Base-by-base conservation (phyloP, 2,888 invertebrate species). In the Schizaphis graminum region DNA sequence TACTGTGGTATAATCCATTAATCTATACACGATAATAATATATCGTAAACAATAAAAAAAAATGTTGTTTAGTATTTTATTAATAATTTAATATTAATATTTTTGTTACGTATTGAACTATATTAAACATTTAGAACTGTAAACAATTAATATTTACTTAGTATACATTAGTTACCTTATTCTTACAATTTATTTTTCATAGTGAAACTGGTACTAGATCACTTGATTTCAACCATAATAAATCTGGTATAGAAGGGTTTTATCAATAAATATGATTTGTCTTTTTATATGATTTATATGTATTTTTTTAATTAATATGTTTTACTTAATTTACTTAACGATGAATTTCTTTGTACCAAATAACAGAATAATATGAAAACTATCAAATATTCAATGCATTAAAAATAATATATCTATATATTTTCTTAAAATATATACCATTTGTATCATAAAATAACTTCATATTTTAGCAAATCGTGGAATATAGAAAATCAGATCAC, bases 301-400 rank as follows among this genome's bases (percentile, higher is more conserved):
- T 56, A 2, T 61, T 4, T 61, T n/a, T 67, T 16, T 67, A 26
- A n/a, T 67, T n/a, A 16, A n/a, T 4, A n/a, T 67, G 11, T n/a
- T 61, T 61, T n/a, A 16, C 67, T 16, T 67, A 13, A 16, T 67
- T 67, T 67, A 67, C 13, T n/a, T 67, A 67, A 67, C 16, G n/a
- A 13, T 13, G 5, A 16, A n/a, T 16, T 0, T 5, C n/a, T n/a
- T 67, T 67, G 1, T 16, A n/a, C 0, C n/a, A n/a, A n/a, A n/a
- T n/a, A n/a, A n/a, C n/a, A n/a, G n/a, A 67, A 67, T 13, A 13
- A 5, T 28, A 61, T 61, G 3, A 61, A 67, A 67, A 35, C 16
- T 16, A 67, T 5, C 0, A 35, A 67, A 67, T 67, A 5, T 21
- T 77, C 7, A 35, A 21, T 35, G 35, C 8, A 24, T 28, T 3